Conservation (phyloP, 2,797 vertebrate species). For the Falco novaeseelandiae region DNA sequence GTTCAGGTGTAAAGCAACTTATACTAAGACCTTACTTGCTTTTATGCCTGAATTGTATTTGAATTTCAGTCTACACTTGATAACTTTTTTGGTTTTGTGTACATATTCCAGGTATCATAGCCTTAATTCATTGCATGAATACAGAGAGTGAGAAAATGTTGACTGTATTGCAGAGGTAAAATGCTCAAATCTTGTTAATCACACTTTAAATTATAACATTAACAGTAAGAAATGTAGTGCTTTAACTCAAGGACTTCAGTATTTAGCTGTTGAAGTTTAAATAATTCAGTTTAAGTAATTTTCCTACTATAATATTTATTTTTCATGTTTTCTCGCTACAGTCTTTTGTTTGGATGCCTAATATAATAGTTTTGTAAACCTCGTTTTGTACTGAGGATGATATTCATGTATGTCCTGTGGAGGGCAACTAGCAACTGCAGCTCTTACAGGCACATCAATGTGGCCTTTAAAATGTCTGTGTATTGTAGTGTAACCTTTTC, state of each 20-base stretch:
- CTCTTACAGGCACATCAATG: rapidly evolving
- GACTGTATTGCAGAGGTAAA: neutral
- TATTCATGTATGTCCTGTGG: neutral
- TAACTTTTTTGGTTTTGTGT: neutral
- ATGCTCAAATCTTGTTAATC: neutral
- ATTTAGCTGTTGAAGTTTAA: neutral
- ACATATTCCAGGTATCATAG: neutral
- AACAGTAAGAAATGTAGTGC: neutral
- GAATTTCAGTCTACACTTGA: neutral
- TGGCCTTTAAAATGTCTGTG: neutral
- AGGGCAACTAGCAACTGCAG: neutral
- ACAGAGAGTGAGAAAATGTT: neutral
- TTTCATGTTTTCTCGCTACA: neutral
- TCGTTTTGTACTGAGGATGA: neutral
- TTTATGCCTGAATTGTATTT: neutral
- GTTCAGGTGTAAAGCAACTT: neutral
- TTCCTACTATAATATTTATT: neutral
- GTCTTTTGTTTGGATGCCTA: neutral
- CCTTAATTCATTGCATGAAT: neutral
- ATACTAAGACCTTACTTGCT: neutral
- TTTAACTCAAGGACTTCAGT: neutral
- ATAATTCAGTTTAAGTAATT: neutral
- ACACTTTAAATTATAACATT: neutral
- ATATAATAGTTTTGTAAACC: neutral
- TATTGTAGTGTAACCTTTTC: neutral